These are phyloP conservation scores for Ferrisia virgata DNA, from an alignment of 2,888 invertebrate species.

Conservation along the genomic window DNA sequence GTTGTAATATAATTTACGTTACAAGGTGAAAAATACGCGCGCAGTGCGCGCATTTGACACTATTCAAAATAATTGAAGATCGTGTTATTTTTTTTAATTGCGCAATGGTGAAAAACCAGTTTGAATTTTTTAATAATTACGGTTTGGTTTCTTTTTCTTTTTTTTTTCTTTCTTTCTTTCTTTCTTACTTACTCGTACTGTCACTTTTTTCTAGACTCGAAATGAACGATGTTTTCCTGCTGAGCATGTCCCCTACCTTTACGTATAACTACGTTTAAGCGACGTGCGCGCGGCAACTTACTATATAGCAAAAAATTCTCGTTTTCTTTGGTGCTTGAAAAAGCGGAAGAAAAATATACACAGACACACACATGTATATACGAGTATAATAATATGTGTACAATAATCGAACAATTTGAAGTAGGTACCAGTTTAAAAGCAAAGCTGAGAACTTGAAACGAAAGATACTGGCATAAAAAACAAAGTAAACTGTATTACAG, in stretches of 20 bases:
- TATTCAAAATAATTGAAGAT: neutral
- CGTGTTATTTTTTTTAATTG: neutral
- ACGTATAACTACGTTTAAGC: too few relatives aligned
- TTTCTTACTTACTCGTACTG: neutral
- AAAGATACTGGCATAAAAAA: neutral
- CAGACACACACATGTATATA: too few relatives aligned
- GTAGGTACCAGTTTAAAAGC: neutral
- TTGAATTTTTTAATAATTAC: conserved; percentile 5
- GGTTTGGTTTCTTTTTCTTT: neutral
- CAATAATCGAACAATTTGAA: neutral
- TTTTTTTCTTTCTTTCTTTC: neutral
- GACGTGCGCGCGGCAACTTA: neutral
- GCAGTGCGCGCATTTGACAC: neutral
- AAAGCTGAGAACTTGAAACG: neutral
- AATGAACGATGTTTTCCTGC: conserved; percentile 9
- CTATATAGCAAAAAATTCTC: neutral
- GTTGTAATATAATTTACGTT: too few relatives aligned
- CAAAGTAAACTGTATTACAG: neutral
- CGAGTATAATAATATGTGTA: too few relatives aligned
- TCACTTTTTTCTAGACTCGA: conserved; percentile 1
- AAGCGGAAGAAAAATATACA: neutral
- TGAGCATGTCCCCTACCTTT: neutral
- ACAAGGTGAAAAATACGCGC: neutral
- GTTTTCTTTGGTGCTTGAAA: neutral
- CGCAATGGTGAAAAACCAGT: neutral